Conservation (phyloP, 2,113 vertebrate species). For the Amphiprion ocellaris region DNA sequence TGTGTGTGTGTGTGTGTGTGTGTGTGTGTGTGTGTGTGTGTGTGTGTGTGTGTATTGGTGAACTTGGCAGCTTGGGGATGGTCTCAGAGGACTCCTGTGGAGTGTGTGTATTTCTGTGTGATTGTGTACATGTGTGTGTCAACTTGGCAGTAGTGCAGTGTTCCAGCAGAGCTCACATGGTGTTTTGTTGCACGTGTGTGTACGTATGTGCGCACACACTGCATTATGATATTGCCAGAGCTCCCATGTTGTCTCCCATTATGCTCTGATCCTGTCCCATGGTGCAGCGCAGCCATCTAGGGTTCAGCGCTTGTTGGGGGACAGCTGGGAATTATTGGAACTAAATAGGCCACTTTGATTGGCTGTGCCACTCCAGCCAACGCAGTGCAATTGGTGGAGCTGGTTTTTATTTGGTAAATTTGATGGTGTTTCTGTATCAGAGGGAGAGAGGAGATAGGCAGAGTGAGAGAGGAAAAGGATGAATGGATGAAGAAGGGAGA, state of each 20-base stretch:
- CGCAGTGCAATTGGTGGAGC: slow-evolving; percentile 37
- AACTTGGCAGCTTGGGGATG: slow-evolving; percentile 54
- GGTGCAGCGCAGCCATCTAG: slow-evolving; percentile 70
- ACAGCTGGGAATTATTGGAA: slow-evolving; percentile 72
- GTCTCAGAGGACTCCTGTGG: slow-evolving; percentile 53
- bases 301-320: slow-evolving; percentile 58
- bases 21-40: not conserved
- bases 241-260: slow-evolving; percentile 72
- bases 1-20: not conserved
- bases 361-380: slow-evolving; percentile 39
- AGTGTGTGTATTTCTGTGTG: slow-evolving; percentile 15
- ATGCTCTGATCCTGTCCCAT: slow-evolving; percentile 77
- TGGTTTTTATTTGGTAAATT: slow-evolving; percentile 56
- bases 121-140: slow-evolving; percentile 24
- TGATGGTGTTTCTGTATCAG: slow-evolving; percentile 51
- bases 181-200: slow-evolving; percentile 35
- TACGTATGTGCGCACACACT: slow-evolving; percentile 26
- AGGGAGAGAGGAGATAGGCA: slow-evolving; percentile 22
- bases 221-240: slow-evolving; percentile 70
- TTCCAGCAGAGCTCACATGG: slow-evolving; percentile 48
- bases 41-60: slow-evolving; percentile 21
- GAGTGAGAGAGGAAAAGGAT: slow-evolving; percentile 32
- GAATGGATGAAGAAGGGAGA: slow-evolving; percentile 65
- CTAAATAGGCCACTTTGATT: slow-evolving; percentile 63
- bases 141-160: slow-evolving; percentile 53